Conservation (phyloP, 2,797 vertebrate species). For the Acanthiza pusilla region DNA sequence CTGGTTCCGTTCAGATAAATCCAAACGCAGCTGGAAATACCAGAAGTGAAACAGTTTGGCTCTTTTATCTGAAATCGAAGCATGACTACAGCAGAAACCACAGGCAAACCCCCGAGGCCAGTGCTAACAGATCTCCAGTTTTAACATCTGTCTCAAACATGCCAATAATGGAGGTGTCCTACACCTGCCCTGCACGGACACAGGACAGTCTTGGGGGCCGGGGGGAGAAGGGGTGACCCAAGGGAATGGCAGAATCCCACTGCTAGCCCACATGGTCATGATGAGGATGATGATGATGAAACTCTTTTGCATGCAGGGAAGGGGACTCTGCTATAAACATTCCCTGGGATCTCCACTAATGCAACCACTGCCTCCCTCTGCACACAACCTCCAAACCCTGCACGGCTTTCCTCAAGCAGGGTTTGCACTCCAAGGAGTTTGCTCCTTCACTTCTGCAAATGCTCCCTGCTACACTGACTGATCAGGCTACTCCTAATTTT, state of each 20-base stretch:
- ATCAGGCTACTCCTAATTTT: not conserved
- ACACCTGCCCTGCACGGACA: not conserved
- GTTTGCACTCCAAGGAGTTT: not conserved
- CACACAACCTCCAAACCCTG: not conserved
- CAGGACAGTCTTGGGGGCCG: not conserved
- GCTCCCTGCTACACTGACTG: not conserved
- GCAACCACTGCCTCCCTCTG: not conserved
- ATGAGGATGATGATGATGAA: constrained; percentile 39
- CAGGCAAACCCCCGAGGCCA: constrained; percentile 27
- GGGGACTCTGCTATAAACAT: not conserved
- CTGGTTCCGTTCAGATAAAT: constrained; percentile 62
- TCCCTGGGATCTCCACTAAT: not conserved
- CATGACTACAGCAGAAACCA: constrained; percentile 51
- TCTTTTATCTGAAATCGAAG: constrained; percentile 67
- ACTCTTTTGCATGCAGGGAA: constrained; percentile 51
- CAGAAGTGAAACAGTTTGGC: constrained; percentile 64
- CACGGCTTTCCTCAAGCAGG: not conserved
- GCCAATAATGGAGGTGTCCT: constrained; percentile 26
- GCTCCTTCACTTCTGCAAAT: not conserved
- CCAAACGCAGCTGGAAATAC: constrained; percentile 69
- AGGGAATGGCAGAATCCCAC: constrained; percentile 40
- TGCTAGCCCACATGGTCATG: constrained; percentile 15
- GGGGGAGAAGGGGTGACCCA: constrained; percentile 10
- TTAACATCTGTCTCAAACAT: constrained; percentile 67
- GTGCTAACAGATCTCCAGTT: constrained; percentile 40